Evolutionary conservation across 2,797 vertebrate genomes (phyloP), one percentile per base, ranked within the genome.

Genomic region (Acanthurus leucopareius): DNA sequence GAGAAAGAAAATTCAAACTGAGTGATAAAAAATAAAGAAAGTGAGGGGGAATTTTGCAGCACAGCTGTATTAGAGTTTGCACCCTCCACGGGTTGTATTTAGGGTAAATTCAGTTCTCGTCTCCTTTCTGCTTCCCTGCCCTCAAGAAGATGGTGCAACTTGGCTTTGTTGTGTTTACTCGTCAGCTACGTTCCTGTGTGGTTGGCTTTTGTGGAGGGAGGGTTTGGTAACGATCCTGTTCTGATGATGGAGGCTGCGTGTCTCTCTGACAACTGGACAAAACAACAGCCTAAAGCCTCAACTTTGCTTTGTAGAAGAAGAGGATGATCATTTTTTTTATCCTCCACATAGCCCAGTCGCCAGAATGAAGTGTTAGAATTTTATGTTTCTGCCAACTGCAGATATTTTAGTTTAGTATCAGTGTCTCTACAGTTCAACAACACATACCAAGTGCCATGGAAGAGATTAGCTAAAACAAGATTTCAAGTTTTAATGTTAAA

Each of bases 221-320:
- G 38, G 52, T 65, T 73, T 16, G 10, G 47, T 88, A 86, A 82
- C 75, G 82, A 87, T 77, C 22, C 70, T 3, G 68, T 70, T 82
- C 68, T 82, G 83, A 84, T 71, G 69, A 75, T 16, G 42, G 52
- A 40, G 49, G 52, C 69, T 52, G 79, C 61, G 44, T 15, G 28
- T 32, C 28, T 32, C 28, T 32, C 28, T 32, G 28, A 32, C 28
- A 32, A 32, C 28, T 32, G 28, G 28, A 32, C 28, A 3, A 32
- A 32, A 32, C 28, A 32, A 32, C 28, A 32, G 28, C 28, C 28
- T 32, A 42, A 42, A 42, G 42, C 42, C 42, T 42, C 13, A 42
- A 42, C 66, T 56, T 65, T 49, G 75, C 53, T 80, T 32, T 32
- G 35, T 54, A 67, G 69, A 73, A 76, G 83, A 74, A 63, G 74